Conservation (phyloP, 1,140 invertebrate species). For the Calephelis nemesis region DNA sequence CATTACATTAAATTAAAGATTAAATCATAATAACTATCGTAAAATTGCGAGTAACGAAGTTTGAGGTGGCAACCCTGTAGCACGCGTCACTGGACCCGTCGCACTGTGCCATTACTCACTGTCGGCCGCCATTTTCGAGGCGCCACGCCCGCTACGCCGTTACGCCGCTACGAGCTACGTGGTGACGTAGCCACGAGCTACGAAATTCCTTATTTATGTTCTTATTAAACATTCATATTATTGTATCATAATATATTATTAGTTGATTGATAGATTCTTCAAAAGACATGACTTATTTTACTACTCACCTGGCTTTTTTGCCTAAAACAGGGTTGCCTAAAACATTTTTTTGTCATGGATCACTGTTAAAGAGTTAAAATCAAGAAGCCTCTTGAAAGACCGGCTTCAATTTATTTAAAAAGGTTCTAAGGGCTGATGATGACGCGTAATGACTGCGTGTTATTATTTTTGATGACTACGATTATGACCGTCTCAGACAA, state of each 20-base stretch:
- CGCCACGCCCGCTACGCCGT: slow-evolving; percentile 66
- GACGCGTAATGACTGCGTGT: too few species aligned
- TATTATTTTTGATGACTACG: too few species aligned
- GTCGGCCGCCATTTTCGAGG: slow-evolving; percentile 71
- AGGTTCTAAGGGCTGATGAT: too few species aligned
- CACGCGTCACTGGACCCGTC: slow-evolving; percentile 76
- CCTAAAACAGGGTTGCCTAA: too few species aligned
- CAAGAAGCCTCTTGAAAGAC: too few species aligned
- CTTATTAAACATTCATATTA: slow-evolving; percentile 8
- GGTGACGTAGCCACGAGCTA: slow-evolving; percentile 43
- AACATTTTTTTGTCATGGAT: too few species aligned
- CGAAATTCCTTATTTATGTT: slow-evolving; percentile 21
- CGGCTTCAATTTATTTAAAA: too few species aligned
- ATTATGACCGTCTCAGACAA: too few species aligned
- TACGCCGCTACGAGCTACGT: slow-evolving; percentile 45
- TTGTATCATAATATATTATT: background rate
- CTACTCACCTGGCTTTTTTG: too few species aligned
- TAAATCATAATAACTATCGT: too few species aligned
- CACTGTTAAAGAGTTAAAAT: too few species aligned
- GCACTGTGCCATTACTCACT: slow-evolving; percentile 73
- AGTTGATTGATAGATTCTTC: background rate
- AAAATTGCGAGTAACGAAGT: slow-evolving; percentile 12
- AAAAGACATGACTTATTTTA: background rate
- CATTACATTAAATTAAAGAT: too few species aligned
- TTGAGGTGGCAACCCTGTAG: slow-evolving; percentile 53